Conservation (phyloP, 2,797 vertebrate species). For the Sternotherus odoratus region DNA sequence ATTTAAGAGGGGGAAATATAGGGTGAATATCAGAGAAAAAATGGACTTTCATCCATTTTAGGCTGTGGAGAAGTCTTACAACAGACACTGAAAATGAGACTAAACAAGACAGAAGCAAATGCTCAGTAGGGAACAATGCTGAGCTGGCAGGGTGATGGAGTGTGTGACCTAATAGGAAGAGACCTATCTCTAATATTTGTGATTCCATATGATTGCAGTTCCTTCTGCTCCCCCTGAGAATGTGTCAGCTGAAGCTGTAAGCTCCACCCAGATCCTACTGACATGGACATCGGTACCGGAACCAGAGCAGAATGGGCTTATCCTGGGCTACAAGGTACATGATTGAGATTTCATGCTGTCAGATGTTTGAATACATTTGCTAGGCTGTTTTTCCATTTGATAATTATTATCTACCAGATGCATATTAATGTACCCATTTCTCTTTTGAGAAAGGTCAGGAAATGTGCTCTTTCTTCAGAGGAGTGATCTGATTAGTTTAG, state of each 20-base stretch:
- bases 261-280: constrained; percentile 92
- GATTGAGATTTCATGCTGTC: fast-evolving
- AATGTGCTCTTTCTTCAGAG: neutral
- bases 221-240: constrained; percentile 92
- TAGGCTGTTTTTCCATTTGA: neutral
- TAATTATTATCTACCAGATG: neutral
- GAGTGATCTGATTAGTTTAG: neutral
- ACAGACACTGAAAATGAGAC: neutral
- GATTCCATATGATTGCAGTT: constrained; percentile 77
- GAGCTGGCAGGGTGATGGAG: neutral
- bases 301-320: constrained; percentile 90
- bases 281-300: constrained; percentile 89
- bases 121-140: neutral
- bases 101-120: neutral
- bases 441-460: neutral
- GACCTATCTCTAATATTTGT: constrained; percentile 8
- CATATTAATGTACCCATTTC: neutral
- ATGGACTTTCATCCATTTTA: neutral
- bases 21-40: neutral
- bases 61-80: fast-evolving
- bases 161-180: neutral
- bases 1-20: neutral
- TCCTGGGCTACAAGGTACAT: constrained; percentile 94
- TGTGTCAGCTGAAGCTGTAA: constrained; percentile 91
- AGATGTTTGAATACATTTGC: neutral